Conservation (phyloP, 1,140 invertebrate species). For the Danaus plexippus region DNA sequence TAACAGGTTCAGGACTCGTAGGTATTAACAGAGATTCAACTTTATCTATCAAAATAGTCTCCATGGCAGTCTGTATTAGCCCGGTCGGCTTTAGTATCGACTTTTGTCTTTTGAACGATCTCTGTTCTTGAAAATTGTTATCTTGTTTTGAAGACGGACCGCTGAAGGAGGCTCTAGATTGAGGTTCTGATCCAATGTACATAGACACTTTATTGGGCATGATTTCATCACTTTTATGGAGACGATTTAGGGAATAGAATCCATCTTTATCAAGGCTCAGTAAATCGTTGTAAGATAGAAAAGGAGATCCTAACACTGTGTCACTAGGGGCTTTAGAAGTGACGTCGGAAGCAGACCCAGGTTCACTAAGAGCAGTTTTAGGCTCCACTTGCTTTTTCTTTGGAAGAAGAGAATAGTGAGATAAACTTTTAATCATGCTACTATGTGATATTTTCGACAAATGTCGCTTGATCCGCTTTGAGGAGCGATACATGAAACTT, state of each 20-base stretch:
- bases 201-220: slow-evolving; percentile 44
- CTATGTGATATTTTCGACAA: slow-evolving; percentile 59
- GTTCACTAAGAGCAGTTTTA: slow-evolving; percentile 46
- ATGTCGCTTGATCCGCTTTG: slow-evolving; percentile 51
- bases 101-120: slow-evolving; percentile 37
- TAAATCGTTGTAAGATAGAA: slow-evolving; percentile 60
- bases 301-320: slow-evolving; percentile 58
- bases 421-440: slow-evolving; percentile 64
- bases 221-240: slow-evolving; percentile 58
- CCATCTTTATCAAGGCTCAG: slow-evolving; percentile 51
- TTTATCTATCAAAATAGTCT: slow-evolving; percentile 70
- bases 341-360: slow-evolving; percentile 49
- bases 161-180: slow-evolving; percentile 53
- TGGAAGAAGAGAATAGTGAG: slow-evolving; percentile 57
- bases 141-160: slow-evolving; percentile 48
- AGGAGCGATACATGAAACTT: slow-evolving; percentile 59
- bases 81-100: slow-evolving; percentile 41
- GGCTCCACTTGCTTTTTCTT: slow-evolving; percentile 47
- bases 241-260: slow-evolving; percentile 29
- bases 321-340: slow-evolving; percentile 52
- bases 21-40: slow-evolving; percentile 55
- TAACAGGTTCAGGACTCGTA: slow-evolving; percentile 40
- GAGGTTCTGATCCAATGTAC: slow-evolving; percentile 65
- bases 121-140: slow-evolving; percentile 35
- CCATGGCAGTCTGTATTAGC: slow-evolving; percentile 66